Conservation (phyloP, 2,888 invertebrate species). For the Lapara coniferarum region DNA sequence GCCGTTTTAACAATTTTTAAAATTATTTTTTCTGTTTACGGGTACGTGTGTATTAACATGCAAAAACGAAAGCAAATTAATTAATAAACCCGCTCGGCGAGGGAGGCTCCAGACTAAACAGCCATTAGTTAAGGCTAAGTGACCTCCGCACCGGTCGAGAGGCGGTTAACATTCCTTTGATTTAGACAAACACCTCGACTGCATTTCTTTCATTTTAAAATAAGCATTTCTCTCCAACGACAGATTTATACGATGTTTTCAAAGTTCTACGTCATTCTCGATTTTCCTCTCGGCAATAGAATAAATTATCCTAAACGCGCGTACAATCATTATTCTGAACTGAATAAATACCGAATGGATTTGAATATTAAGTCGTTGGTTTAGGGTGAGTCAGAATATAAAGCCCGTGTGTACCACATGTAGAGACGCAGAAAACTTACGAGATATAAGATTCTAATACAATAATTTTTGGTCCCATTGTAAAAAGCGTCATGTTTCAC, state of each 20-base stretch:
- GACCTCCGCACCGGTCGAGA: neutral
- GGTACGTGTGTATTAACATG: neutral
- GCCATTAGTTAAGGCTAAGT: neutral
- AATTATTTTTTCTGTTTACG: neutral
- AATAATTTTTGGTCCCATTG: no score
- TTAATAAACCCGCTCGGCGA: neutral
- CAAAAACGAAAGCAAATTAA: neutral
- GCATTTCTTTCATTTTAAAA: neutral
- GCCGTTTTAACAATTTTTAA: neutral
- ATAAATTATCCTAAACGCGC: neutral
- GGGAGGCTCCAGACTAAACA: constrained; percentile 14
- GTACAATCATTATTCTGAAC: no score
- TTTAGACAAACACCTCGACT: neutral
- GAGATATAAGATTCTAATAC: no score
- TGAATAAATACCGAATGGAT: no score
- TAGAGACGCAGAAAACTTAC: no score
- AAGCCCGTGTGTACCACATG: no score
- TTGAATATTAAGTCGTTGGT: no score
- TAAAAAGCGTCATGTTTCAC: no score
- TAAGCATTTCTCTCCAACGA: neutral
- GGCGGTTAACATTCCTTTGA: neutral
- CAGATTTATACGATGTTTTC: neutral
- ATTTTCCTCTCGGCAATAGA: neutral
- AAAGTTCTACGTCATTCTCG: no score
- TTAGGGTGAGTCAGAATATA: no score